Base-by-base conservation (phyloP, 2,797 vertebrate genomes). In the Hoplostethus mediterraneus region DNA sequence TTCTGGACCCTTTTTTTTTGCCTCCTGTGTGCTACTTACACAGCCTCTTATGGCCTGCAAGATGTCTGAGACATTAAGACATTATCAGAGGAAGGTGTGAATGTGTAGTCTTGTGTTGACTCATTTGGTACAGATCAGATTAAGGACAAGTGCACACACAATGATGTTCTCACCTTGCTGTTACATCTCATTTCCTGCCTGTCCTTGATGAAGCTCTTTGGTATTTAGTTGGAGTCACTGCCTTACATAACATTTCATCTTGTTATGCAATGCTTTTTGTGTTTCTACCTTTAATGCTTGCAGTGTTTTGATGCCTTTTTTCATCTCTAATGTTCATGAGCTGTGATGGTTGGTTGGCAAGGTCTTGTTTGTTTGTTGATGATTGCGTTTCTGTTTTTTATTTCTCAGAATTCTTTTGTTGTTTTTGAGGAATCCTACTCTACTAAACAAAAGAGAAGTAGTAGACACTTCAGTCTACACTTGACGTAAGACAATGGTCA, bases 41-140 rank as follows among this genome's bases (percentile, higher is more conserved):
- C 8, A 28, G 17, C 9, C 4, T 12, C 54, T 55, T 4, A 47
- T 62, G 51, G 53, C 38, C 71, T 57, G 59, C 70, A 70, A 68
- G 56, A 66, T 72, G 65, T 71, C 63, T 82, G 66, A 86, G 28
- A 28, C 28, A 28, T 77, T 52, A 83, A 83, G 79, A 72, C 64
- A 60, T 68, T 68, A 71, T 84, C 60, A 67, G 53, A 80, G 40
- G 52, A 70, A 70, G 75, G 67, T 63, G 69, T 62, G 80, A 71
- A 84, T 30, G 55, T 61, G 17, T 59, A 81, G 77, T 83, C 28
- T 28, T 28, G 28, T 28, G 28, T 28, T 28, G 28, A 28, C 28
- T 28, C 81, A 79, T 80, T 81, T 83, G 85, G 71, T 72, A 70
- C 74, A 75, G 79, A 84, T 74, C 75, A 76, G 84, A 89, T 91